Base-by-base conservation (phyloP, 1,140 invertebrate genomes). In the Scaptomyza pallida region DNA sequence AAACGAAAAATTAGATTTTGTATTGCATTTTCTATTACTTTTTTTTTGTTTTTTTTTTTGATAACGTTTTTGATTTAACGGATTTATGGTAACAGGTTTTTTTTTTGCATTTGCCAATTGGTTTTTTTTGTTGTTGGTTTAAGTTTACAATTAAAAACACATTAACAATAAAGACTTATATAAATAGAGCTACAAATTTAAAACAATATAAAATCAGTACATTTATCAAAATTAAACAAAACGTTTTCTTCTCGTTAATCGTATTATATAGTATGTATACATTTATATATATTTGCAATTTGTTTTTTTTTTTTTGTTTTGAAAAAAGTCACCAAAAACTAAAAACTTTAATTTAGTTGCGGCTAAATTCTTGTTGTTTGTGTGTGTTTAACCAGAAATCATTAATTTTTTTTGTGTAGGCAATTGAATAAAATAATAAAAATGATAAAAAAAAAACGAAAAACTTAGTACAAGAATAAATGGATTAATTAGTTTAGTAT, bases 121-220 rank as follows among this genome's bases (percentile, higher is more conserved):
- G 57, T 59, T 74, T 73, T 77, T 67, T 78, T 0, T 4, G 5
- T 26, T 77, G 72, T 78, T 0, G 23, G 5, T 26, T 23, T 23
- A 5, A 86, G 81, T 85, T 85, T 85, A 85, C 81, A 85, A 88
- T 85, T 74, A 83, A 86, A n/a, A 81, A 85, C 77, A 85, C 82
- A 85, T 85, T 85, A 85, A 85, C 81, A 85, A 85, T 86, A 77
- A 85, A 86, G 76, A 72, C 81, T 85, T 85, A 85, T 86, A 85
- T 47, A 88, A 81, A 72, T 77, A 79, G 74, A 75, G 75, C 89
- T 89, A 85, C 65, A 78, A 89, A 86, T 89, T 83, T 78, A 81
- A 85, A 80, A 85, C 75, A 89, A 89, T 81, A 86, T 80, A 86
- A 85, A 85, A 85, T 85, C 81, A 85, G 81, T 85, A 85, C 81